phyloP scores from a whole-genome alignment of 2,888 invertebrate genomes.

The Diadegma fenestrale region DNA sequence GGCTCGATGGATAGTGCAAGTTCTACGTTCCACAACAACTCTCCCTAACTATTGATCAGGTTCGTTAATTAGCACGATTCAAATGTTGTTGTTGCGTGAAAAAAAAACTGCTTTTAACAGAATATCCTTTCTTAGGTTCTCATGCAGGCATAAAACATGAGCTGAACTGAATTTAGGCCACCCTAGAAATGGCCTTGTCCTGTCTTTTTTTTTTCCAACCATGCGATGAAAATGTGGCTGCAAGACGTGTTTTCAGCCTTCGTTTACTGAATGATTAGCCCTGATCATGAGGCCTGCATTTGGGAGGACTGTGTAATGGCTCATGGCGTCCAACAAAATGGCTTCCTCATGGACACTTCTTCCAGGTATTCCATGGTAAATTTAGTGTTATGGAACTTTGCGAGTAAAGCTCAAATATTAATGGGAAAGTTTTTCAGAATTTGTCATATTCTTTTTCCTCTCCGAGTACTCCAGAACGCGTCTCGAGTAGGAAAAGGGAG shows the following conservation, averaged over 20 bases:
- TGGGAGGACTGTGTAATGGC: no score
- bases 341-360: not conserved
- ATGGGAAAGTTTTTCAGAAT: constrained; percentile 76
- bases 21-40: constrained; percentile 42
- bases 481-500: constrained; percentile 60
- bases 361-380: not conserved
- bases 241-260: no score
- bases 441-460: constrained; percentile 58
- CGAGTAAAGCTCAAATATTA: constrained; percentile 71
- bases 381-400: constrained; percentile 5
- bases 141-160: no score
- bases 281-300: no score
- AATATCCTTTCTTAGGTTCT: not conserved
- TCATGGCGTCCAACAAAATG: no score
- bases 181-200: no score
- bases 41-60: constrained; percentile 13
- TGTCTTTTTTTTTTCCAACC: no score
- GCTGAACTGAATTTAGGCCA: no score
- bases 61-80: constrained; percentile 20
- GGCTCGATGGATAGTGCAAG: constrained; percentile 1
- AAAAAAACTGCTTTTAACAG: not conserved
- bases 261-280: no score
- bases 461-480: constrained; percentile 66
- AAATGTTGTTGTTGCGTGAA: not conserved
- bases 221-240: no score